phyloP scores from a whole-genome alignment of 2,888 invertebrate species.

The Kryphioiulus occultus region DNA sequence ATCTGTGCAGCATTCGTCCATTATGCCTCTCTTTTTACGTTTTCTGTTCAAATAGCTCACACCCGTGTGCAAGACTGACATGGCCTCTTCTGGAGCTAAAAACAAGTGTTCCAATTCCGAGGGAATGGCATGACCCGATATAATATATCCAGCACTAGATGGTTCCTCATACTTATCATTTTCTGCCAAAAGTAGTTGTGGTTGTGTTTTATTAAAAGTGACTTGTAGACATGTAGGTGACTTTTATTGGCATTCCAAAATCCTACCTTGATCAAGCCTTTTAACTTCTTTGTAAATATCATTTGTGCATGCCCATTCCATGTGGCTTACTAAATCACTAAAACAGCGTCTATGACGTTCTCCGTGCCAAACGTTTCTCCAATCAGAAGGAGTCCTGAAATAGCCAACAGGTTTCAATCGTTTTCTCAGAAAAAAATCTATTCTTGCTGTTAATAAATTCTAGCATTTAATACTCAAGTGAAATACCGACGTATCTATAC shows the following conservation, averaged over 20 bases:
- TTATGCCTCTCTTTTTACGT: constrained; percentile 62
- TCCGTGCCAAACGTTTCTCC: constrained; percentile 69
- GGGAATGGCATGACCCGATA: background rate
- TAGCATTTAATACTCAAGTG: too few relatives aligned
- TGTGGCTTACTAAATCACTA: constrained; percentile 67
- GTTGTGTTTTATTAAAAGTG: too few relatives aligned
- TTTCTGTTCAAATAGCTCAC: background rate
- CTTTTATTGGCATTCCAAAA: background rate
- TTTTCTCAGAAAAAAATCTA: too few relatives aligned
- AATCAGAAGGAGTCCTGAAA: constrained; percentile 61
- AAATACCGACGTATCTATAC: too few relatives aligned
- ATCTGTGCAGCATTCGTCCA: constrained; percentile 70
- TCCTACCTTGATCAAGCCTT: constrained; percentile 42
- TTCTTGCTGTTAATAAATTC: too few relatives aligned
- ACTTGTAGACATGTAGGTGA: too few relatives aligned
- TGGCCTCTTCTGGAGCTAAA: constrained; percentile 57
- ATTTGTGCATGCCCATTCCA: constrained; percentile 72
- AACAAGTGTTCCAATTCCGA: constrained; percentile 6
- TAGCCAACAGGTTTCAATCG: background rate
- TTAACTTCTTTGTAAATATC: constrained; percentile 67
- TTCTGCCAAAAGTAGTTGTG: background rate
- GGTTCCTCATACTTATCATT: background rate
- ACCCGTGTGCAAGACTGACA: background rate
- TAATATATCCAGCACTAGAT: background rate
- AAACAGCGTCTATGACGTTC: constrained; percentile 69